Base-by-base conservation (phyloP, 2,888 invertebrate genomes). In the Clunio marinus region DNA sequence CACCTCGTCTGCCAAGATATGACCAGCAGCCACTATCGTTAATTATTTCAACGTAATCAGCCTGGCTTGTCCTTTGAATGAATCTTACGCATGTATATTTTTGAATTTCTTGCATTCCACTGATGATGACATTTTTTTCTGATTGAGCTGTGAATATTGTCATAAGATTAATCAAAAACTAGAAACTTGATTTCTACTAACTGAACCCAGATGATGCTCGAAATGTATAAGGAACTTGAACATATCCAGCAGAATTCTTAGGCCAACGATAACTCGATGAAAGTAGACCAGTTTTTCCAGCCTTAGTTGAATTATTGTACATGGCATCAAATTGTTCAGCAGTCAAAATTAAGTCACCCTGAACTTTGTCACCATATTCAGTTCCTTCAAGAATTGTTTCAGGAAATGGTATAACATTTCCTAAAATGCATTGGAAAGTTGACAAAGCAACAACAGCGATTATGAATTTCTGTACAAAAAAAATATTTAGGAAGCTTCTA, bases 11-110 rank as follows among this genome's bases (percentile, higher is more conserved):
- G 0, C 89, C 89, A 0, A 88, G 87, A 70, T 84, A 84, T 17
- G 88, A 87, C 88, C 88, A 88, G 73, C 89, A 89, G 0, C 88
- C 88, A 0, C 85, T 84, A 66, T 81, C 63, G 13, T 24, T 25
- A 24, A 59, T 32, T 13, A 59, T 35, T 17, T 59, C 59, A 2
- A 59, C 20, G 32, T 17, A 59, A 59, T 59, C 59, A 15, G 3
- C 25, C 22, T 59, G 59, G 17, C 17, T 59, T 13, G 59, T 59
- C 32, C 59, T n/a, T 35, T 5, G 32, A 32, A 59, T 22, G 17
- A 59, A 59, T 17, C 59, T 32, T 8, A 59, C 1, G 22, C 59
- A 59, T 10, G 32, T 59, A 35, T 32, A n/a, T 8, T 17, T 1
- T 10, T 59, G 25, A 37, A 59, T 59, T 17, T 35, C 59, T 22